Evolutionary conservation across 1,140 invertebrate genomes (phyloP).

Genomic region (Bombus vancouverensis): DNA sequence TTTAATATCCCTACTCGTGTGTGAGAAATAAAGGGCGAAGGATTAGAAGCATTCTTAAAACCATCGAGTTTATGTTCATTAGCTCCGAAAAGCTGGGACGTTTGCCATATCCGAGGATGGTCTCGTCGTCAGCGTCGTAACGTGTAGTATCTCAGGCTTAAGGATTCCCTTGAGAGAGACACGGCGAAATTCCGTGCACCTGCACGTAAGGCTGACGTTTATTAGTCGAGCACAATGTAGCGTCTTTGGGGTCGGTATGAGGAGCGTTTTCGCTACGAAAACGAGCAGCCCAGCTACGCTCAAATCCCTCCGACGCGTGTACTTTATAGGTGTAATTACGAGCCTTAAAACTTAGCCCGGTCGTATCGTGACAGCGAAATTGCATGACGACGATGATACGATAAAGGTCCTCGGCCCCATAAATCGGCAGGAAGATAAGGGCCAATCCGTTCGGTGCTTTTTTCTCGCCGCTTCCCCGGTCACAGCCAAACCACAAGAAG

Average conservation of each 20-base stretch:
- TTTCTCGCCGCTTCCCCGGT: not conserved
- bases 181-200: conserved; percentile 34
- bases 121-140: conserved; percentile 2
- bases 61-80: conserved; percentile 7
- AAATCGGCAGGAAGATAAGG: conserved; percentile 45
- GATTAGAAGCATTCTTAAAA: not conserved
- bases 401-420: conserved; percentile 36
- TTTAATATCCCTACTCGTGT: too few species aligned
- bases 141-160: conserved; percentile 16
- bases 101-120: not conserved
- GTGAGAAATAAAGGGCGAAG: not conserved
- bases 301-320: conserved; percentile 45
- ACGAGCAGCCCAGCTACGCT: not conserved
- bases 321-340: conserved; percentile 64
- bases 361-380: conserved; percentile 60
- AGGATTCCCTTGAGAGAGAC: conserved; percentile 16
- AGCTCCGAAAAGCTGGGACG: not conserved
- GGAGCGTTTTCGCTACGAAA: conserved; percentile 30
- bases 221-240: conserved; percentile 53
- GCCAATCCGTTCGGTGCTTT: conserved; percentile 5
- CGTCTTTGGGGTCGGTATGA: not conserved
- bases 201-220: conserved; percentile 56
- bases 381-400: conserved; percentile 48
- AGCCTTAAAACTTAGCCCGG: conserved; percentile 54
- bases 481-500: not conserved